Evolutionary conservation across 2,113 vertebrate genomes (phyloP).

Genomic region (Dasyprocta punctata): DNA sequence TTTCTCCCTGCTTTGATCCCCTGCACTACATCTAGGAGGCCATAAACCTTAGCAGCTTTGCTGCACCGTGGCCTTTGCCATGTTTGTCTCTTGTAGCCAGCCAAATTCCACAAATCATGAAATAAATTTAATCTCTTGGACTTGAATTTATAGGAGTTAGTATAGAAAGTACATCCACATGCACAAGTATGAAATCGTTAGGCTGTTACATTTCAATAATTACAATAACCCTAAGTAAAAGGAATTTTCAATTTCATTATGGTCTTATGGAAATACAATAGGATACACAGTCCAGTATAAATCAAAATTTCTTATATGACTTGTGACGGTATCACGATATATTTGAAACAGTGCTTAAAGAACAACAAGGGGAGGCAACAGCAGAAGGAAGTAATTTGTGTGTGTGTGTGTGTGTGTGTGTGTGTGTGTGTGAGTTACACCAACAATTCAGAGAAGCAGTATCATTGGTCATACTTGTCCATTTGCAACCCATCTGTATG

Average conservation of each 20-base stretch:
- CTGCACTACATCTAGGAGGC: neutral
- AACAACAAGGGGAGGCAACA: neutral
- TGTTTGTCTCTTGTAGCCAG: neutral
- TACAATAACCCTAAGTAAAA: neutral
- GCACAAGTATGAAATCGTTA: neutral
- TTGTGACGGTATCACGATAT: neutral
- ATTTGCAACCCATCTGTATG: neutral
- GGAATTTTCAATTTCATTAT: neutral
- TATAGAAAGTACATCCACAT: neutral
- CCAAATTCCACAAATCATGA: neutral
- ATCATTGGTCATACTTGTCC: neutral
- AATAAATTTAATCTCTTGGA: neutral
- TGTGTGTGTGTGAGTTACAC: neutral
- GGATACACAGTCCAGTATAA: neutral
- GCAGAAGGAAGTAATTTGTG: neutral
- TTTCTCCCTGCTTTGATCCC: neutral
- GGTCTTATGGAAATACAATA: neutral
- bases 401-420: too few species aligned
- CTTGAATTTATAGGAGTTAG: neutral
- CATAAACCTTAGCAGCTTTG: neutral
- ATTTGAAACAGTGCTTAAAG: neutral
- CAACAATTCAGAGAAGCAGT: neutral
- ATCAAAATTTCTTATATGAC: neutral
- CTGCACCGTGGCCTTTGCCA: fast-evolving
- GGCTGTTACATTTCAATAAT: neutral